Percentiles rank a stretch among this genome's conserved stretches.
Evolutionary conservation across 2,113 vertebrate species (phyloP).

Genomic region (Prietella phreatophila): DNA sequence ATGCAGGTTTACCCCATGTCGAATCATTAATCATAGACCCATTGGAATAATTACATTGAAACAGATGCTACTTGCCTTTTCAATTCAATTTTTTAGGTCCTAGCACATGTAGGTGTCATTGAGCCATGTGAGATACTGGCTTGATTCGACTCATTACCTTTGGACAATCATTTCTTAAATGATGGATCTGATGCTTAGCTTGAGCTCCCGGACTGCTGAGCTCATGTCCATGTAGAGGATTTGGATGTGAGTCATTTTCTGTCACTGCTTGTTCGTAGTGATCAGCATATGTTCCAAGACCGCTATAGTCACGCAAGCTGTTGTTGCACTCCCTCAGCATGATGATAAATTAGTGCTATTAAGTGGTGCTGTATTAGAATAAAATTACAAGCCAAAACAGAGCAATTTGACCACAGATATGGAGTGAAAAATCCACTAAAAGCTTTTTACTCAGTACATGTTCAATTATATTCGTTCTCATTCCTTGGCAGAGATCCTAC

Average conservation of each 20-base stretch:
- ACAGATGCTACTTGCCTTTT: conserved; percentile 28
- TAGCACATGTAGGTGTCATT: not conserved
- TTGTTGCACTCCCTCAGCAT: not conserved
- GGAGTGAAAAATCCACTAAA: conserved; percentile 2
- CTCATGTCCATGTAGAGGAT: conserved; percentile 8
- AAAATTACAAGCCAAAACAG: conserved; percentile 18
- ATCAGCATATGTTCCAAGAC: conserved; percentile 43
- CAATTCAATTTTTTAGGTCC: not conserved
- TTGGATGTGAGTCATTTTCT: conserved; percentile 13
- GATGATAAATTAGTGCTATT: conserved; percentile 51
- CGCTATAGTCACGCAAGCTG: conserved; percentile 21
- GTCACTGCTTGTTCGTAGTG: not conserved
- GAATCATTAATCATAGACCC: conserved; percentile 35
- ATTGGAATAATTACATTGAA: conserved; percentile 14
- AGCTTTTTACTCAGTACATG: not conserved
- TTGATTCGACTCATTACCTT: conserved; percentile 25
- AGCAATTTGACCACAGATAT: conserved; percentile 36
- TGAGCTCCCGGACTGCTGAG: not conserved
- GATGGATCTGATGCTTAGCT: not conserved
- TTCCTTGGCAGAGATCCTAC: not conserved
- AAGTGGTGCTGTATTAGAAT: conserved; percentile 37
- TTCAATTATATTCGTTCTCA: conserved; percentile 6
- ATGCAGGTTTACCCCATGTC: not conserved
- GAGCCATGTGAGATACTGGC: not conserved
- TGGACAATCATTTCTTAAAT: conserved; percentile 5